Evolutionary conservation across 2,113 vertebrate genomes (phyloP).

Genomic region (Erinaceus europaeus): DNA sequence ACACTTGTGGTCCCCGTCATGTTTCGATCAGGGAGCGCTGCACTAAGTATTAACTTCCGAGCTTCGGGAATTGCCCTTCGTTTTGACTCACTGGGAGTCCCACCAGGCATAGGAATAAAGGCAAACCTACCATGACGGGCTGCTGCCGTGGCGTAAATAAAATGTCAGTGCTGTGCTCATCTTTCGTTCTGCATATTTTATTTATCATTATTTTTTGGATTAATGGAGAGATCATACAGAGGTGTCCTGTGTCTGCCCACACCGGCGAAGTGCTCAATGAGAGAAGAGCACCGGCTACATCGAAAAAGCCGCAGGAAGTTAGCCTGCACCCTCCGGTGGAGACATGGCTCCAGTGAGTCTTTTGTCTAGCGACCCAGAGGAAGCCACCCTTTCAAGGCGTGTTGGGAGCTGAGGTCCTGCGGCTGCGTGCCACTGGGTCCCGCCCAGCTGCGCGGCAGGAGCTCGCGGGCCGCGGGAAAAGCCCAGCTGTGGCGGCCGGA

Average conservation of each 20-base stretch:
- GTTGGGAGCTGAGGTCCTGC: constrained; percentile 92
- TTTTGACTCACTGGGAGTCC: constrained; percentile 91
- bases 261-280: constrained; percentile 90
- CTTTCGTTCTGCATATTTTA: constrained; percentile 89
- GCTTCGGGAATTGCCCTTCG: no score
- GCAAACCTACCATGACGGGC: constrained; percentile 93
- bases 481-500: constrained; percentile 20
- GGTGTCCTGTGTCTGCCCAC: constrained; percentile 92
- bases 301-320: constrained; percentile 92
- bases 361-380: constrained; percentile 87
- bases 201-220: constrained; percentile 94
- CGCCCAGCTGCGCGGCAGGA: constrained; percentile 88
- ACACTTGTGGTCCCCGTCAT: background rate
- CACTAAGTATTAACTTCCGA: no score
- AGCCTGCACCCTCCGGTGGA: constrained; percentile 89
- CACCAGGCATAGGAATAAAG: constrained; percentile 91
- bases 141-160: constrained; percentile 94
- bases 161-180: constrained; percentile 95
- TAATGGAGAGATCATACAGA: constrained; percentile 90
- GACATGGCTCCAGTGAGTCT: constrained; percentile 92
- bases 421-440: constrained; percentile 91
- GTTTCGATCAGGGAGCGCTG: constrained; percentile 65
- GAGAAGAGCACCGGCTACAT: constrained; percentile 90
- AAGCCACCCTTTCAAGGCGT: constrained; percentile 91
- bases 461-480: background rate